Percentiles rank a stretch among this genome's conserved stretches.
phyloP scores from a whole-genome alignment of 2,113 vertebrate species.

The Corythornis cristatus region DNA sequence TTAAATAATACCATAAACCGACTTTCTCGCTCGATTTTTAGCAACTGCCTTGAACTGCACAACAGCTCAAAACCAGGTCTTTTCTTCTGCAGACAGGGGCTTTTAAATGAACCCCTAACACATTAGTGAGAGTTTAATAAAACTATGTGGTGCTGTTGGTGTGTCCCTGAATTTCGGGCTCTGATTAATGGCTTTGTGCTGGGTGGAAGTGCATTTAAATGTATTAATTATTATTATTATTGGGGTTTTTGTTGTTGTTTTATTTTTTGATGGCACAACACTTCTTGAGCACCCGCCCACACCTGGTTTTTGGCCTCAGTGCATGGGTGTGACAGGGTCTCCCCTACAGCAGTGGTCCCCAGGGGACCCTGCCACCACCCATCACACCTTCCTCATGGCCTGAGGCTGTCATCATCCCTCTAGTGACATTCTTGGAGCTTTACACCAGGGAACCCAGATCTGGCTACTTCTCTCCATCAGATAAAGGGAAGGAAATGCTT shows the following conservation, averaged over 20 bases:
- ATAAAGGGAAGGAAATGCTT: neutral
- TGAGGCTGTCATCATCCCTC: fast-evolving
- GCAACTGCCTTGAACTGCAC: neutral
- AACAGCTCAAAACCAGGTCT: neutral
- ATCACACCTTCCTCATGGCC: fast-evolving
- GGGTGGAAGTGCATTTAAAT: neutral
- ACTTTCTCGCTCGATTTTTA: slow-evolving; percentile 48
- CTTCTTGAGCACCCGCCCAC: neutral
- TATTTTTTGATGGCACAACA: neutral
- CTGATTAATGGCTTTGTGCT: neutral
- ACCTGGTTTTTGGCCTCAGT: fast-evolving
- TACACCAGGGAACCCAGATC: neutral
- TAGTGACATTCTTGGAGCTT: neutral
- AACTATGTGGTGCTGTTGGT: neutral
- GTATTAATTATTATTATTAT: neutral
- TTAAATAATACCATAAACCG: slow-evolving; percentile 30
- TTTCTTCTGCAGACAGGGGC: neutral
- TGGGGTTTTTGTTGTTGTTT: neutral
- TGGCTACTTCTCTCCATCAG: neutral
- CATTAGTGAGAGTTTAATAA: neutral
- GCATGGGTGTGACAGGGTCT: neutral
- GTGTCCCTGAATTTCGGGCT: neutral
- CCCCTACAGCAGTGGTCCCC: fast-evolving
- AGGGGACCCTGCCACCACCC: neutral
- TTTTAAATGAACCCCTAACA: slow-evolving; percentile 41